phyloP scores from a whole-genome alignment of 2,113 vertebrate genomes.

The Sceloporus tristichus region DNA sequence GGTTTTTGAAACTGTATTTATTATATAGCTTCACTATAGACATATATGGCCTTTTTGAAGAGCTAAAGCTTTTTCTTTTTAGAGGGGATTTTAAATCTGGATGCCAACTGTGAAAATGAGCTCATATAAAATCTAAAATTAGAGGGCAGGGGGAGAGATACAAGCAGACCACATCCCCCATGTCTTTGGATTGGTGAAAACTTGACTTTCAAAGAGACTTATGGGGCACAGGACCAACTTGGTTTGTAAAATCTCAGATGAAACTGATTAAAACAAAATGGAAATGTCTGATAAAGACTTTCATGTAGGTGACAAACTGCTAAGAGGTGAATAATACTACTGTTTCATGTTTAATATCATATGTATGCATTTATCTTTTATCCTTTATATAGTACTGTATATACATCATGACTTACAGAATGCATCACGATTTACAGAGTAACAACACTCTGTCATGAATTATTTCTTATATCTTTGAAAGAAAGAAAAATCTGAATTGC shows the following conservation, averaged over 20 bases:
- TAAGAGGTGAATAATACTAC: not conserved
- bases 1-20: constrained; percentile 32
- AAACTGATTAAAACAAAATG: not conserved
- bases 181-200: not conserved
- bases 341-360: not conserved
- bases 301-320: not conserved
- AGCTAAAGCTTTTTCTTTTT: not conserved
- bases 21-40: not conserved
- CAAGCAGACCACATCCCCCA: not conserved
- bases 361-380: not conserved
- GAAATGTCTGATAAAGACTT: not conserved
- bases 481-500: not conserved
- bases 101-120: not conserved
- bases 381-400: not conserved
- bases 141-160: not conserved
- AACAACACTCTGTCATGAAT: not conserved
- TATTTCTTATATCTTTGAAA: not conserved
- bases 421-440: not conserved
- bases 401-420: not conserved
- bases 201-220: not conserved
- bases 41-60: constrained; percentile 12
- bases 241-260: not conserved
- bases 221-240: not conserved
- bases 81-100: constrained; percentile 2
- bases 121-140: not conserved